Evolutionary conservation across 1,140 invertebrate genomes (phyloP).

Genomic region (Drosophila jambulina): DNA sequence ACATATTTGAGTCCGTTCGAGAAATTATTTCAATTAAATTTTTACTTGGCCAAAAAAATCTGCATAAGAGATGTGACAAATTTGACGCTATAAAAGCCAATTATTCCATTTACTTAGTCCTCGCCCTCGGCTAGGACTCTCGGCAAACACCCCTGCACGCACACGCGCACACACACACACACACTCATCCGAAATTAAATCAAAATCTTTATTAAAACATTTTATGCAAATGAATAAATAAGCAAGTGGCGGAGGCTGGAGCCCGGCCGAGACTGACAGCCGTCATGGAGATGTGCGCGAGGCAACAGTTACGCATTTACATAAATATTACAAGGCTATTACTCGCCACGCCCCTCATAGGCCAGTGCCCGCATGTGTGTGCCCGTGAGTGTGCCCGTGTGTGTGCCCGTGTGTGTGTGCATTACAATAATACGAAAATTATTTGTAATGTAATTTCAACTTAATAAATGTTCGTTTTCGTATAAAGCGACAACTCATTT

Average conservation of each 20-base stretch:
- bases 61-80: conserved; percentile 43
- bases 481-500: conserved; percentile 60
- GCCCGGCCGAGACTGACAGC: conserved; percentile 14
- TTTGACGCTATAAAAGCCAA: conserved; percentile 45
- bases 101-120: conserved; percentile 47
- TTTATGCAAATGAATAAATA: conserved; percentile 80
- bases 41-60: conserved; percentile 1
- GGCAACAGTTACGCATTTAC: conserved; percentile 73
- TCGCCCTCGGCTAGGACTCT: conserved; percentile 11
- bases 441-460: conserved; percentile 82
- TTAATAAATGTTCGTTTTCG: conserved; percentile 79
- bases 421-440: conserved; percentile 80
- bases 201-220: conserved; percentile 79
- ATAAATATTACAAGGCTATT: conserved; percentile 80
- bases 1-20: background rate
- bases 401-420: conserved; percentile 34
- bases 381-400: background rate
- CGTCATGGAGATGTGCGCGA: background rate
- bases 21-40: conserved; percentile 21
- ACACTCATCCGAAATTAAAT: conserved; percentile 57
- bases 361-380: background rate
- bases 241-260: conserved; percentile 51
- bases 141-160: conserved; percentile 2
- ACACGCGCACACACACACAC: conserved; percentile 15
- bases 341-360: conserved; percentile 43